Evolutionary conservation across 2,888 invertebrate genomes (phyloP), one percentile per base, ranked within the genome.

Genomic region (Troides oblongomaculatus): DNA sequence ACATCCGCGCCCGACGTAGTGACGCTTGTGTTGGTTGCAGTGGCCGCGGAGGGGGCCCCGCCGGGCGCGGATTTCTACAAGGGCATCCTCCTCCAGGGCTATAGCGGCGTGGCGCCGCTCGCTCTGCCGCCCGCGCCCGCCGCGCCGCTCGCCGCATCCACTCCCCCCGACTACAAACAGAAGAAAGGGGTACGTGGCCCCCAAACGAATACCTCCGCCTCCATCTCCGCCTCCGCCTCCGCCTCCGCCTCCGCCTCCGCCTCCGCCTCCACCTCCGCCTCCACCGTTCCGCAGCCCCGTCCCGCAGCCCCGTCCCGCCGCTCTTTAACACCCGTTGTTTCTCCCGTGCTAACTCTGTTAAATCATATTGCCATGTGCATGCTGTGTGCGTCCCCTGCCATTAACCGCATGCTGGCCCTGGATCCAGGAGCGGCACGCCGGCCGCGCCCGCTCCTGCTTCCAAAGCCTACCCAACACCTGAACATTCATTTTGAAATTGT

Each of bases 51-150:
- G 94, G 95, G 95, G 93, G 94, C 94, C 93, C 94, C 95, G 95
- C 94, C 95, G 94, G 95, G 95, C 94, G 94, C 94, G 95, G 96
- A 96, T 94, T 95, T 95, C 96, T 96, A 95, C 96, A 97, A 96
- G 95, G 95, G 94, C 94, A 95, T 94, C 95, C 94, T 94, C 94
- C 96, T 94, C 95, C 95, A 94, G 94, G 94, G 95, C 93, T 90
- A 87, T 82, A 82, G 86, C 83, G 75, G 83, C 77, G 85, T 79
- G 84, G 80, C 84, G 80, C 82, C 82, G 81, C 79, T 76, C 81
- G 79, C 83, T 81, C 82, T 77, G 74, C 76, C 73, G 75, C 69
- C 78, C 76, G 78, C 77, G 74, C 84, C 79, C 82, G 74, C 76
- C 71, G 75, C 78, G 77, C 77, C 75, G 75, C 73, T 78, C 77